Base-by-base conservation (phyloP, 2,888 invertebrate species). In the Tetrapedia diversipes region DNA sequence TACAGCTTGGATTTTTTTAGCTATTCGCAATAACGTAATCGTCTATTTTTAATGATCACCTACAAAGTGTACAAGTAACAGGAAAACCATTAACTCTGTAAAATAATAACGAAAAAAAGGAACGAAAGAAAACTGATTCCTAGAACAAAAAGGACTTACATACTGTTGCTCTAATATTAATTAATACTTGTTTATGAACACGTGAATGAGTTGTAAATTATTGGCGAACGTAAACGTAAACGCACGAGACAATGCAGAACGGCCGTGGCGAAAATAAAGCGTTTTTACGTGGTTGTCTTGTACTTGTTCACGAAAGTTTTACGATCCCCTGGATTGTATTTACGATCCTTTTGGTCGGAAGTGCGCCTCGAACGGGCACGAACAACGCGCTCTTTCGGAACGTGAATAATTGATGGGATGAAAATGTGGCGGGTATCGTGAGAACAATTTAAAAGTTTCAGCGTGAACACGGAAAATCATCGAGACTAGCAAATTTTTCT, bases 341-440 rank as follows among this genome's bases (percentile, higher is more conserved):
- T 71, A 59, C 39, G 66, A 63, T 59, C 39, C 32, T 39, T 47
- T 54, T 22, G 64, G 2, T 29, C n/a, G 63, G 60, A 56, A 56
- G 47, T 45, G 32, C 41, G 29, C 34, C 41, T 39, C 45, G 45
- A 76, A 41, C 43, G 39, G 16, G 37, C 32, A 49, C 22, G 39
- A 47, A 19, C 39, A 47, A 1, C 27, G 27, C 24, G 22, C 43
- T 59, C 39, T 47, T 10, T 39, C 24, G 39, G 63, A 45, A 45
- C 45, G 41, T 57, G 77, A 72, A 79, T 77, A 77, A 79, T 65
- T 63, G 59, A 77, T 47, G 45, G 22, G 32, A 2, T 43, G 56
- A 41, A 70, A 77, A 78, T 64, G 57, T n/a, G 43, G 27, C 24
- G 37, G 16, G 39, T 10, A 57, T 59, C 19, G 37, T 8, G 29